phyloP scores from a whole-genome alignment of 2,113 vertebrate genomes.

The Cephalopterus ornatus region DNA sequence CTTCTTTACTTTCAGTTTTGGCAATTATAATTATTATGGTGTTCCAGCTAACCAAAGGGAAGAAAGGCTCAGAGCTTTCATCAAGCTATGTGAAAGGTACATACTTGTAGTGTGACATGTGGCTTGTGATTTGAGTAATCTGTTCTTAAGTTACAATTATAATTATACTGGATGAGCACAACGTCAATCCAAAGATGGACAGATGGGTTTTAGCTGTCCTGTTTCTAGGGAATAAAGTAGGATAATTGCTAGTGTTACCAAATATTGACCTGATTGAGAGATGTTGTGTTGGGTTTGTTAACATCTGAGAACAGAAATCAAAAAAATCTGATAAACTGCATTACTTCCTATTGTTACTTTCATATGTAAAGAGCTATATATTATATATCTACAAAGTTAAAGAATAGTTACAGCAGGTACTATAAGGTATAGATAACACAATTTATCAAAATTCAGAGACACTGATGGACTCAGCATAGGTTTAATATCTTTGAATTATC shows the following conservation, averaged over 20 bases:
- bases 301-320: neutral
- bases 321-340: neutral
- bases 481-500: neutral
- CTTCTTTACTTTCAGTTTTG: constrained; percentile 26
- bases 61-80: neutral
- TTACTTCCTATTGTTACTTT: neutral
- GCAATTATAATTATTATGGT: neutral
- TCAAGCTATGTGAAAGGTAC: neutral
- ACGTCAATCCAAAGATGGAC: constrained; percentile 21
- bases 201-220: constrained; percentile 49
- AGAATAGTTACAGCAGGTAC: neutral
- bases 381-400: neutral
- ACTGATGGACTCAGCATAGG: neutral
- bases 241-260: constrained; percentile 39
- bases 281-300: neutral
- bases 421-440: neutral
- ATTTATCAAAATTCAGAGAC: neutral
- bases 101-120: neutral
- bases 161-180: constrained; percentile 48
- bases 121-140: constrained; percentile 50
- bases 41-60: neutral
- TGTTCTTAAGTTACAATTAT: constrained; percentile 55
- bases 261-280: constrained; percentile 41
- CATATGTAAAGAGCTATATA: neutral
- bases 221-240: constrained; percentile 29